Evolutionary conservation across 35 echinoderm and acorn worm genomes (phyloP), one percentile per base, ranked within the genome.

Genomic region (Diadema setosum): DNA sequence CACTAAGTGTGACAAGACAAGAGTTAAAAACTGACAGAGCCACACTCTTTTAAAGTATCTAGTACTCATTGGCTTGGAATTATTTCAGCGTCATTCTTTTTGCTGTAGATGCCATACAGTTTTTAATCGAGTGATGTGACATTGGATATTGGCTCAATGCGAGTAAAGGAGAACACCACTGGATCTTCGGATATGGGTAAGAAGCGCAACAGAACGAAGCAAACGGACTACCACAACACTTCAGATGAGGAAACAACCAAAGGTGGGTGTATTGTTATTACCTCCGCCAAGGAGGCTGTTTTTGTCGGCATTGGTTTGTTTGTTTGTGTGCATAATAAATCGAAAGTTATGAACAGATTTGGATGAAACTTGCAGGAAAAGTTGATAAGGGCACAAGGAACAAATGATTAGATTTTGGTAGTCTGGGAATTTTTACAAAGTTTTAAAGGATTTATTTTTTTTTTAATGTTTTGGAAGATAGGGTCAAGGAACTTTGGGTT

Each of bases 211-310:
- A 91, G 91, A 58, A 96, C 84, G 34, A 93, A 96, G 75, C 89
- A 91, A 58, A 88, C 80, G 0, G 94, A 96, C 81, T 92, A 96
- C 45, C 94, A 96, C 42, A 96, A 96, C 43, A 96, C 94, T 39
- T 96, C 94, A 0, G 94, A 96, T 85, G 94, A 96, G 63, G 94
- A 96, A 42, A 96, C 90, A 3, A 63, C 69, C 17, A 96, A 88
- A 67, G 78, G 90, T 91, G 44, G 37, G 85, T 89, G n/a, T n/a
- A n/a, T n/a, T n/a, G n/a, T n/a, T n/a, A n/a, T n/a, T n/a, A n/a
- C n/a, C n/a, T n/a, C n/a, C n/a, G n/a, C 30, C 39, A 35, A 14
- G 14, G 14, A 15, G 14, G 14, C 21, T 57, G 14, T 57, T 57
- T n/a, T n/a, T n/a, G n/a, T n/a, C n/a, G n/a, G n/a, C n/a, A n/a